Base-by-base conservation (phyloP, 2,888 invertebrate species). In the Tetragonula carbonaria region DNA sequence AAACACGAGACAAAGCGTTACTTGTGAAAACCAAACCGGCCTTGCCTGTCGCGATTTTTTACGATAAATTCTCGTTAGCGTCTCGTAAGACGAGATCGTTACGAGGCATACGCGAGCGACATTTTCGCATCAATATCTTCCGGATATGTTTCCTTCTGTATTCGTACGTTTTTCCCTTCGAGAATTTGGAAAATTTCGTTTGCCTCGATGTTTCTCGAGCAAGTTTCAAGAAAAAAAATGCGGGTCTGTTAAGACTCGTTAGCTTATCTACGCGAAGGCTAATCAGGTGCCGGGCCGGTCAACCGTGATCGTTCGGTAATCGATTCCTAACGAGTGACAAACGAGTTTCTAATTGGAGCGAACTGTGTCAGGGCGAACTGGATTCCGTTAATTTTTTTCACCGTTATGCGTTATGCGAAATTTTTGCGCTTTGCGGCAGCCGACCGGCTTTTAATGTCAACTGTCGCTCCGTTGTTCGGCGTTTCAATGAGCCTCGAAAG, bases 361-460 rank as follows among this genome's bases (percentile, higher is more conserved):
- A 86, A 83, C 81, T 67, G 80, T 83, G 83, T 82, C 83, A 76
- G 86, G 89, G 89, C 74, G 78, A 89, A 78, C 87, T 72, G 74
- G 84, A 84, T 84, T 80, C 84, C 78, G 13, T 0, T n/a, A 13
- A 70, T 70, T 79, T 75, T 79, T 75, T 84, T 80, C 72, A 78
- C n/a, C 45, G 38, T 28, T 28, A 8, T 8, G 14, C 6, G 45
- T 71, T 65, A 50, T 63, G 33, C 45, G 28, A 77, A 38, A 70
- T 65, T 80, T 80, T 76, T 51, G 45, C 21, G 45, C 0, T n/a
- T 18, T 8, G 16, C 23, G 59, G 16, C 16, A 62, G 28, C 62
- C 23, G 16, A 33, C 3, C 23, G 18, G 28, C 21, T 68, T 51
- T 23, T 51, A 68, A 50, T 5, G 23, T 50, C 67, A 50, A 67